Base-by-base conservation (phyloP, 2,113 vertebrate species). In the Synodontis membranacea region DNA sequence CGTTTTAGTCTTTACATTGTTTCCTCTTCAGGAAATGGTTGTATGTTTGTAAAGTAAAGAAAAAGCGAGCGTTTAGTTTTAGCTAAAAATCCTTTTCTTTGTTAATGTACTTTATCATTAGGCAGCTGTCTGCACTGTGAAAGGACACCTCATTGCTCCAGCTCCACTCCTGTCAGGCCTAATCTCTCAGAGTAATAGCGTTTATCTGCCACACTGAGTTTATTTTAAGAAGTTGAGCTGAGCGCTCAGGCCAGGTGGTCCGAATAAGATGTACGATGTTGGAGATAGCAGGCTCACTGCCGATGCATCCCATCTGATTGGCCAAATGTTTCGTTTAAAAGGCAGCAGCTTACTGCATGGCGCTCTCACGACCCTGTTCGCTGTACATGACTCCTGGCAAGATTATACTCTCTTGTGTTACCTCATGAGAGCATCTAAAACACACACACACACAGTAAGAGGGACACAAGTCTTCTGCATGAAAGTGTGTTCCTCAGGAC, bases 211-310 rank as follows among this genome's bases (percentile, higher is more conserved):
- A 80, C 31, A 11, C 37, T 88, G 81, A 90, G 93, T 93, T 94
- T 94, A 92, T 94, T 94, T 95, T 90, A 92, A 94, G 91, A 94
- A 92, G 93, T 91, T 88, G 87, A 92, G 90, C 90, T 88, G 91
- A 91, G 50, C 86, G 81, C 88, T 86, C 87, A 82, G 72, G n/a
- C 89, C 87, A 91, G 92, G 91, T 88, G 84, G 90, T 92, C 91
- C 84, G 87, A 93, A 66, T 90, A 90, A 83, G 23, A 85, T 90
- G 86, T 85, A 89, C 56, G 87, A 88, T 88, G 86, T 72, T 50
- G 46, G 82, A 86, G 90, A 89, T 89, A 84, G 83, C 86, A 34
- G 70, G 58, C 82, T 74, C 25, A 23, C 78, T 62, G 62, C 64
- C 74, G 86, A 89, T 58, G 48, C 70, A 42, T 84, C 85, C 86